Conservation (phyloP, 2,888 invertebrate species). For the Stenolophus ochropezus region DNA sequence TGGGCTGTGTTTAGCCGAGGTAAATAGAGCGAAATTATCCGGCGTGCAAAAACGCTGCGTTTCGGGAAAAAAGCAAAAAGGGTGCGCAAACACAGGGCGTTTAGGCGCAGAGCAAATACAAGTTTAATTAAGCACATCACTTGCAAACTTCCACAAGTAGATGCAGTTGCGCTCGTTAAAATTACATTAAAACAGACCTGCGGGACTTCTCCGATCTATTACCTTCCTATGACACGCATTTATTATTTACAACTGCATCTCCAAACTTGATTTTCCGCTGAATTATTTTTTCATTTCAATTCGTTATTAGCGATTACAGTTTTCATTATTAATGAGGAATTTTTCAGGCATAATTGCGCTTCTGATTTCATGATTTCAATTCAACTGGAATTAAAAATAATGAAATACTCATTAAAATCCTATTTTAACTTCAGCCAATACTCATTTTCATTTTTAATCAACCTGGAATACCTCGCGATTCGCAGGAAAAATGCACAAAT, state of each 20-base stretch:
- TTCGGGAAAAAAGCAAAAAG: constrained; percentile 29
- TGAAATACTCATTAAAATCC: constrained; percentile 2
- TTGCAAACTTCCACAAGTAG: constrained; percentile 67
- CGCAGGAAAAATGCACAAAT: too few species aligned
- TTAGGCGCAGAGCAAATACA: constrained; percentile 7
- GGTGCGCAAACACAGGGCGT: constrained; percentile 22
- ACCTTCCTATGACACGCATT: background rate
- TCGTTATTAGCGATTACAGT: constrained; percentile 48
- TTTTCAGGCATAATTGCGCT: constrained; percentile 27
- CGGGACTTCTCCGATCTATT: background rate
- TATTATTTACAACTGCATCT: background rate
- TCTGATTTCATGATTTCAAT: constrained; percentile 21
- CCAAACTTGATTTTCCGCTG: constrained; percentile 24
- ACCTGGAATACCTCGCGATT: background rate
- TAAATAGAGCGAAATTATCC: background rate
- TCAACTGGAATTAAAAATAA: constrained; percentile 24
- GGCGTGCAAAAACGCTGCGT: background rate
- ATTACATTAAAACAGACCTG: constrained; percentile 69
- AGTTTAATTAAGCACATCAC: background rate
- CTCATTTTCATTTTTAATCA: background rate
- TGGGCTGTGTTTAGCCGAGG: background rate
- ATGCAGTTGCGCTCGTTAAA: constrained; percentile 70
- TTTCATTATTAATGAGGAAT: constrained; percentile 51
- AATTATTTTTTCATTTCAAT: constrained; percentile 53
- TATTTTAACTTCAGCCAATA: background rate